Percentiles rank a stretch among this genome's conserved stretches.
Conservation (phyloP, 2,113 vertebrate genomes). For the Triplophysa rosa region DNA sequence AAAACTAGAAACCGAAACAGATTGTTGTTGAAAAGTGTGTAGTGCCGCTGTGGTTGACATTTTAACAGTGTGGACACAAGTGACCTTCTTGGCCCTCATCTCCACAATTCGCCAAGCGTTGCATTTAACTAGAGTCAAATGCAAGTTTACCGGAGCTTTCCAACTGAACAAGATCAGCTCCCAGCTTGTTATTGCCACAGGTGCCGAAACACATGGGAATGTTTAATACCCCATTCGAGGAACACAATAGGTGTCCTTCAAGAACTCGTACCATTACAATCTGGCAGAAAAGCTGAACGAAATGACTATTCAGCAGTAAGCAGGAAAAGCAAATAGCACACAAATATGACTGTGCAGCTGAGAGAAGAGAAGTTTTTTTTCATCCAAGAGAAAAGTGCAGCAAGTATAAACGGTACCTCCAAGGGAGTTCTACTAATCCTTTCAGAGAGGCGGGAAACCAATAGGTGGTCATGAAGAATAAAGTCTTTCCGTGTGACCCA, state of each 20-base stretch:
- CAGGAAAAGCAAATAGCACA: not conserved
- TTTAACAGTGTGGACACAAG: not conserved
- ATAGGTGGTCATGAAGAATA: not conserved
- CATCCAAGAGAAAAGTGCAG: not conserved
- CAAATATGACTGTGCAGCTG: not conserved
- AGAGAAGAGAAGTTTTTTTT: not conserved
- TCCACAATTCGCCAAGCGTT: not conserved
- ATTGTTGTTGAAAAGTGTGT: not conserved
- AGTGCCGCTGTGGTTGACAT: not conserved
- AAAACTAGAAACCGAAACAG: not conserved
- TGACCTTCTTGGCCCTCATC: not conserved
- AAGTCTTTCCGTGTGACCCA: not conserved
- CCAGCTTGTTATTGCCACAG: conserved; percentile 15
- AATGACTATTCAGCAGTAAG: not conserved
- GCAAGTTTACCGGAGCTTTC: not conserved
- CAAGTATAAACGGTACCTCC: not conserved
- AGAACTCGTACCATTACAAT: not conserved
- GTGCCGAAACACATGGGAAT: conserved; percentile 22
- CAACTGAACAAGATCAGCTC: not conserved
- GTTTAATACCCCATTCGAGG: not conserved
- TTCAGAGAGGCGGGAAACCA: not conserved
- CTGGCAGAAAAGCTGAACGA: conserved; percentile 2
- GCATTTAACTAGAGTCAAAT: not conserved
- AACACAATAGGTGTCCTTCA: conserved; percentile 27
- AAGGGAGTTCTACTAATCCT: not conserved